Conservation (phyloP, 2,113 vertebrate genomes). For the Gila orcuttii region DNA sequence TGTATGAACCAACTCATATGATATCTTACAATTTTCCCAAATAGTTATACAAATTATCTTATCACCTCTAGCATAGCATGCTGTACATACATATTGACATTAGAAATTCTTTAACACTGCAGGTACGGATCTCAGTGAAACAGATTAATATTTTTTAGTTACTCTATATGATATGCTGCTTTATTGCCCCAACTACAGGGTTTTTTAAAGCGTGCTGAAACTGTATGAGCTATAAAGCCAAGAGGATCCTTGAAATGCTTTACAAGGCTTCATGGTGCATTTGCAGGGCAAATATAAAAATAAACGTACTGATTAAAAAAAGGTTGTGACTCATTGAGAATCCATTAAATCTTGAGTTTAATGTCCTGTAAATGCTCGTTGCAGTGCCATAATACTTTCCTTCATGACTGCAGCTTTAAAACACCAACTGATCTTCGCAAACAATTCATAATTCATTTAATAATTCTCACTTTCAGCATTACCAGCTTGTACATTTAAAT, state of each 20-base stretch:
- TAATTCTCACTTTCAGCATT: not conserved
- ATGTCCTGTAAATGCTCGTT: slow-evolving; percentile 2
- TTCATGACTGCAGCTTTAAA: not conserved
- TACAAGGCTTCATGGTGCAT: not conserved
- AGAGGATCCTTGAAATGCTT: slow-evolving; percentile 28
- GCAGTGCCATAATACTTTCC: not conserved
- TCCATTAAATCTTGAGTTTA: not conserved
- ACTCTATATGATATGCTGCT: not conserved
- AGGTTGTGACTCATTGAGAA: not conserved
- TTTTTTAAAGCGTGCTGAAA: not conserved
- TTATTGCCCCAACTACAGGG: not conserved
- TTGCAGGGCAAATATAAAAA: slow-evolving; percentile 14
- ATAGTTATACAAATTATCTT: too few relatives aligned
- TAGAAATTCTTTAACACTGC: not conserved
- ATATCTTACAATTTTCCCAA: too few relatives aligned
- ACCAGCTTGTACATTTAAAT: not conserved
- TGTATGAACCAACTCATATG: not conserved
- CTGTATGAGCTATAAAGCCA: not conserved
- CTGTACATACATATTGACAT: not conserved
- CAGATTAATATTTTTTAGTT: not conserved
- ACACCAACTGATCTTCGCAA: not conserved
- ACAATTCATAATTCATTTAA: not conserved
- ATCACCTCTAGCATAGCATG: not conserved
- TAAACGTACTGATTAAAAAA: not conserved
- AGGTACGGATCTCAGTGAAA: not conserved